Base-by-base conservation (phyloP, 2,888 invertebrate species). In the Caenorhabditis sp. region DNA sequence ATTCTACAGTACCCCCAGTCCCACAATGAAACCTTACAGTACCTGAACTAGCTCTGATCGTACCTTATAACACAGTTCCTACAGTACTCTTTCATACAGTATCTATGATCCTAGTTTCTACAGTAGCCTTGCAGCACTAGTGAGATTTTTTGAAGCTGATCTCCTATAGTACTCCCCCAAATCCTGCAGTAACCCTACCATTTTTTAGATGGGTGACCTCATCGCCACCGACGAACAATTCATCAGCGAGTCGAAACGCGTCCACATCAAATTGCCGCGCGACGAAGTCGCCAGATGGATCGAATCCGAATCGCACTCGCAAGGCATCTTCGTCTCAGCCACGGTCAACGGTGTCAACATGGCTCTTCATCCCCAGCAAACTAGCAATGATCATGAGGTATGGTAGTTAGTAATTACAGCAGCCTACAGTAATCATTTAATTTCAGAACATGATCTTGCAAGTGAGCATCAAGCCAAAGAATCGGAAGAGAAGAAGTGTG, bases 381-480 rank as follows among this genome's bases (percentile, higher is more conserved):
- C 59, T 8, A 14, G 8, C 1, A 27, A 54, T 4, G 67, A 62
- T 14, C 25, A 53, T n/a, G 74, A 81, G 20, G 31, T 63, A 27
- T 27, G 23, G 50, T 31, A 17, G 27, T 8, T 14, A 38, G 38
- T 14, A 38, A 38, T 10, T 10, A 38, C 14, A 7, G 8, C 38
- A 14, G 8, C 38, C 38, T 7, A 38, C 38, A 38, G n/a, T 10
- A 50, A 50, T 50, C 17, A 50, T 50, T 50, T 50, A 4, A 8
- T 50, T 50, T 38, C 64, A 85, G 75, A 69, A 56, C 17, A 84
- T 85, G 81, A 67, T 79, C 52, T 66, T 86, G 57, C 81, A 84
- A 56, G 23, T 84, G 38, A 71, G 77, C 20, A 53, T 68, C 53
- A 23, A 60, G 20, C 61, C 75, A 43, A 50, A 38, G 31, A 50